Conservation (phyloP, 1,140 invertebrate genomes). For the Drepana arcuata region DNA sequence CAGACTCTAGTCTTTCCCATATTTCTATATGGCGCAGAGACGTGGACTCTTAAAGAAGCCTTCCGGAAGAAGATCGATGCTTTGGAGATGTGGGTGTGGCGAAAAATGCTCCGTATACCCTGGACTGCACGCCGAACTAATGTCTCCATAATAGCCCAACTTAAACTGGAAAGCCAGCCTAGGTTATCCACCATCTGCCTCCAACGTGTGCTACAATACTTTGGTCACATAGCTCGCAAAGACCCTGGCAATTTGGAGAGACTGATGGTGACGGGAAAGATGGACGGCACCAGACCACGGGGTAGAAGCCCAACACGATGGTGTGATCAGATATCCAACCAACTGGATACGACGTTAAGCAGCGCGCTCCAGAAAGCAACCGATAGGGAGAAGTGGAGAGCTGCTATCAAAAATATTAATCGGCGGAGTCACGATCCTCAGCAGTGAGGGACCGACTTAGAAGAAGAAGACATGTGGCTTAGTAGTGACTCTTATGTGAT, state of each 20-base stretch:
- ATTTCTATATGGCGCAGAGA: conserved; percentile 17
- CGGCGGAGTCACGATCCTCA: too few species aligned
- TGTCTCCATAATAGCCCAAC: conserved; percentile 2
- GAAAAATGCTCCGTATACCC: conserved; percentile 12
- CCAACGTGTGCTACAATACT: background rate
- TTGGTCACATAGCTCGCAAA: conserved; percentile 2
- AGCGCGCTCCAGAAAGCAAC: too few species aligned
- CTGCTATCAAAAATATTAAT: too few species aligned
- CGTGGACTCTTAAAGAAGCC: conserved; percentile 17
- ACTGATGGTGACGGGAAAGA: background rate
- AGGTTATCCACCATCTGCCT: conserved; percentile 1
- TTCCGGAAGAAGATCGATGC: conserved; percentile 17
- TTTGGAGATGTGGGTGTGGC: conserved; percentile 23
- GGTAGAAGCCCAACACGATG: background rate
- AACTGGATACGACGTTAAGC: too few species aligned
- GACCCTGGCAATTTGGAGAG: background rate
- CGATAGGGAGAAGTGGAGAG: too few species aligned
- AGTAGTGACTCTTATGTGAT: too few species aligned
- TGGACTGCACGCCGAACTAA: conserved; percentile 14
- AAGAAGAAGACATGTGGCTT: too few species aligned
- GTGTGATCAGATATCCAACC: background rate
- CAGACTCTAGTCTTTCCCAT: conserved; percentile 8
- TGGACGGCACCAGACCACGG: background rate
- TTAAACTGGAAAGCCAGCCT: conserved; percentile 2
- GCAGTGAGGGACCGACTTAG: too few species aligned